Conservation (phyloP, 2,888 invertebrate genomes). For the Pristionchus mayeri region DNA sequence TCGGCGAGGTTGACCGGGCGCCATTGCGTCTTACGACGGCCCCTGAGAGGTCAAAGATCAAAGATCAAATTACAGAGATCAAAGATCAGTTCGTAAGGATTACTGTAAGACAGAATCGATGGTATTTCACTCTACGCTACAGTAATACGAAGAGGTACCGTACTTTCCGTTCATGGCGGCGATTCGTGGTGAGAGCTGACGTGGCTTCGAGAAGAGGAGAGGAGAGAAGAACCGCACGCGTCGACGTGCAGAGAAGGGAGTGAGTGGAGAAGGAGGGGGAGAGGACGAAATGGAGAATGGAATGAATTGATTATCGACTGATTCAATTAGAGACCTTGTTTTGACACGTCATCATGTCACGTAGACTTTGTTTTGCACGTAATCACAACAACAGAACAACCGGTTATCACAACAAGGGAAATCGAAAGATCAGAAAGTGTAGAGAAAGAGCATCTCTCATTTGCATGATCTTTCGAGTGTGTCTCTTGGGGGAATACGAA, state of each 20-base stretch:
- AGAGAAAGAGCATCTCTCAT: too few relatives aligned
- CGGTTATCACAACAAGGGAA: too few relatives aligned
- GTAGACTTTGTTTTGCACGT: too few relatives aligned
- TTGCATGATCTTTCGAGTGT: too few relatives aligned
- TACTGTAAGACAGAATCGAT: too few relatives aligned
- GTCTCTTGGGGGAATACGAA: too few relatives aligned
- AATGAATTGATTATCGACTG: too few relatives aligned
- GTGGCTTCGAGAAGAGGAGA: background rate
- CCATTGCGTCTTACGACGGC: constrained; percentile 44
- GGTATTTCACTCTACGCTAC: too few relatives aligned
- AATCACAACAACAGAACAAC: too few relatives aligned
- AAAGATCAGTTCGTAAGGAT: background rate
- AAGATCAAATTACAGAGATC: background rate
- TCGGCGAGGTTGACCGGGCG: constrained; percentile 30
- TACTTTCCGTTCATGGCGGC: constrained; percentile 36
- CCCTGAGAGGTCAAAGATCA: background rate
- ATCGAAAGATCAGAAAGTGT: too few relatives aligned
- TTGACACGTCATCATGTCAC: too few relatives aligned
- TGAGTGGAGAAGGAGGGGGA: background rate
- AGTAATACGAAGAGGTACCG: background rate
- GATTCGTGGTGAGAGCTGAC: background rate
- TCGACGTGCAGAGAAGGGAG: background rate
- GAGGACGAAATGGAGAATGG: background rate
- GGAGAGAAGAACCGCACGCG: background rate
- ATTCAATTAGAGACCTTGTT: too few relatives aligned